phyloP scores from a whole-genome alignment of 1,140 invertebrate genomes.

The Mactra quadrangularis region DNA sequence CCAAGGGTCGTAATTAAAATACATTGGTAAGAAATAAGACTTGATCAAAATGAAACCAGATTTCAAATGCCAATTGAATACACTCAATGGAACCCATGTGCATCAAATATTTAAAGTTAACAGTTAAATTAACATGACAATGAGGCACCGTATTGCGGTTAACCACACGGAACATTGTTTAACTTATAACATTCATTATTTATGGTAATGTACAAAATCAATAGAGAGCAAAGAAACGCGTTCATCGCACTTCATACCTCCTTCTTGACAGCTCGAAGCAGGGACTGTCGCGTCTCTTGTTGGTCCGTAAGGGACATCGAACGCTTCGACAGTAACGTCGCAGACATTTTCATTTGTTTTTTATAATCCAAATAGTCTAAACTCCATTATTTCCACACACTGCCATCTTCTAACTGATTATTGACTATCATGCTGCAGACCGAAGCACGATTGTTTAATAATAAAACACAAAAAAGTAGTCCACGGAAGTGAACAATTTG shows the following conservation, averaged over 20 bases:
- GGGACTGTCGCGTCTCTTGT: conserved; percentile 88
- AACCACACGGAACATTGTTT: conserved; percentile 11
- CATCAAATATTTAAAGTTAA: too few species aligned
- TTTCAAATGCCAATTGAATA: too few species aligned
- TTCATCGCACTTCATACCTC: conserved; percentile 85
- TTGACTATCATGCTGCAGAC: conserved; percentile 30
- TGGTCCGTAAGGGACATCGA: conserved; percentile 45
- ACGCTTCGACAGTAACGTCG: conserved; percentile 35
- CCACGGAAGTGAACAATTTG: not conserved
- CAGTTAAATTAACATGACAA: too few species aligned
- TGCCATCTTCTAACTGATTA: conserved; percentile 25
- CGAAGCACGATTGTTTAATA: conserved; percentile 26
- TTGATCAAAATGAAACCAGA: too few species aligned
- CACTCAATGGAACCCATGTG: too few species aligned
- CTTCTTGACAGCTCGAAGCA: conserved; percentile 92
- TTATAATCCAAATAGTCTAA: conserved; percentile 6
- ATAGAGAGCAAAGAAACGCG: conserved; percentile 25
- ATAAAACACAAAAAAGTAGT: not conserved
- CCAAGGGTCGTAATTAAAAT: too few species aligned
- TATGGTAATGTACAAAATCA: conserved; percentile 54
- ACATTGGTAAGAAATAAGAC: too few species aligned
- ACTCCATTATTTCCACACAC: not conserved
- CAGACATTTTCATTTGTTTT: conserved; percentile 34
- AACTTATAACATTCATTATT: conserved; percentile 46
- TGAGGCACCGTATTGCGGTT: not conserved